Percentiles rank a stretch among this genome's conserved stretches.
Evolutionary conservation across 1,140 invertebrate genomes (phyloP).

Genomic region (Marisa cornuarietis): DNA sequence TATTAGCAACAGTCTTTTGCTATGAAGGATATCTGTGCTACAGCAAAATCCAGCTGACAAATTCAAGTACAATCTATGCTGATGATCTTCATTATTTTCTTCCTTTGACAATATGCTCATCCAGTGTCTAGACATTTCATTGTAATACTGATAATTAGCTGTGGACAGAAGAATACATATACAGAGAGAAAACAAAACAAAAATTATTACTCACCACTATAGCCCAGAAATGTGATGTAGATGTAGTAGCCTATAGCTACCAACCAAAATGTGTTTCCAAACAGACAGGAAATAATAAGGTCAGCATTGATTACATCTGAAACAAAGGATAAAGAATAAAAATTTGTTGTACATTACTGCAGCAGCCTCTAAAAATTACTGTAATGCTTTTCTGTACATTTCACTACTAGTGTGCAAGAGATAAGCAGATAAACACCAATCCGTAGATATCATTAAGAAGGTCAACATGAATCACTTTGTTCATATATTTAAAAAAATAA

Average conservation of each 20-base stretch:
- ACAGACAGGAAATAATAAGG: constrained; percentile 75
- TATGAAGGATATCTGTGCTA: too few species aligned
- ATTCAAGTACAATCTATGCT: too few species aligned
- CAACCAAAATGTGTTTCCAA: constrained; percentile 96
- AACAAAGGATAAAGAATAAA: constrained; percentile 52
- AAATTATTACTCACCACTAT: constrained; percentile 81
- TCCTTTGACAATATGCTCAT: background rate
- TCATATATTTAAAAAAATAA: background rate
- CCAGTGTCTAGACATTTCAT: background rate
- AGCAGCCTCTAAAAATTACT: background rate
- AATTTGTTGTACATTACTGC: background rate
- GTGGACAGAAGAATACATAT: background rate
- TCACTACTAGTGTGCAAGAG: too few species aligned
- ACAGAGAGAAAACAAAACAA: background rate
- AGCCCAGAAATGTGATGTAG: constrained; percentile 98
- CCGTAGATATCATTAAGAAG: too few species aligned
- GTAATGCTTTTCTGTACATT: too few species aligned
- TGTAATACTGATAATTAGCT: background rate
- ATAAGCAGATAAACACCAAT: too few species aligned
- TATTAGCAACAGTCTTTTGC: too few species aligned
- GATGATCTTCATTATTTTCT: too few species aligned
- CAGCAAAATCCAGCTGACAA: too few species aligned
- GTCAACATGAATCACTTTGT: too few species aligned
- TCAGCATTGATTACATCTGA: constrained; percentile 80
- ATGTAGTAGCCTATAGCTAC: constrained; percentile 91